These are phyloP conservation scores for Halichondria panicea DNA, from an alignment of 37 sponge, comb jelly and placozoan species.

Conservation along the genomic window DNA sequence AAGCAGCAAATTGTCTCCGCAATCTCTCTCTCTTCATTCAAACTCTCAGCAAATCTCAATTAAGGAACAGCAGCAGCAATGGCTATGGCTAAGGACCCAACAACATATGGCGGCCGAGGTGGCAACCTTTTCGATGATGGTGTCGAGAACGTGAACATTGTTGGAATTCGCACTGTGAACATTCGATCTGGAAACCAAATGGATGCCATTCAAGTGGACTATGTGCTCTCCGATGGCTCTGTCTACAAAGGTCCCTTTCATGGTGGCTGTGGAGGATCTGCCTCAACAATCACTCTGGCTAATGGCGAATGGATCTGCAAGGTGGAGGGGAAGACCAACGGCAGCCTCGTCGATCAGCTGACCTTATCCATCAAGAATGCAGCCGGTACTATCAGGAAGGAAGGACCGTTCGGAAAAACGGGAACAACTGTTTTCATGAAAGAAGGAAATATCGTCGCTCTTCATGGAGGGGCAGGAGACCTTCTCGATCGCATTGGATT, in stretches of 20 bases:
- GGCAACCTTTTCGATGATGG: not conserved
- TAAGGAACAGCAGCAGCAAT: no score
- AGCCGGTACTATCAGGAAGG: not conserved
- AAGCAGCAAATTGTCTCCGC: no score
- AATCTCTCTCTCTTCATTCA: no score
- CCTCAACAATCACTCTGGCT: not conserved
- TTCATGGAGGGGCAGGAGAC: no score
- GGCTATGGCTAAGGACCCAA: not conserved
- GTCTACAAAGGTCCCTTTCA: not conserved
- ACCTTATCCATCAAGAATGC: not conserved
- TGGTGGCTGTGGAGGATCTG: slow-evolving; percentile 2
- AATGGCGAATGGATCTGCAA: slow-evolving; percentile 5
- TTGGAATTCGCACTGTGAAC: not conserved
- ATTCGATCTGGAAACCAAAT: slow-evolving; percentile 16
- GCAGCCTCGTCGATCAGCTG: slow-evolving; percentile 1
- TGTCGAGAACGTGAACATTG: not conserved
- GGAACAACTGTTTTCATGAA: slow-evolving; percentile 1
- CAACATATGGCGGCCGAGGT: not conserved
- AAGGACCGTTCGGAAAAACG: slow-evolving; percentile 5
- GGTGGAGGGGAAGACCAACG: slow-evolving; percentile 18
- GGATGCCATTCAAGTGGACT: slow-evolving; percentile 7
- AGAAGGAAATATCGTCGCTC: no score
- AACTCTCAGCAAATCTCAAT: not conserved
- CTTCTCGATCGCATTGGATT: no score
- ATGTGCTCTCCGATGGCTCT: not conserved